Base-by-base conservation (phyloP, 2,113 vertebrate genomes). In the Python bivittatus region DNA sequence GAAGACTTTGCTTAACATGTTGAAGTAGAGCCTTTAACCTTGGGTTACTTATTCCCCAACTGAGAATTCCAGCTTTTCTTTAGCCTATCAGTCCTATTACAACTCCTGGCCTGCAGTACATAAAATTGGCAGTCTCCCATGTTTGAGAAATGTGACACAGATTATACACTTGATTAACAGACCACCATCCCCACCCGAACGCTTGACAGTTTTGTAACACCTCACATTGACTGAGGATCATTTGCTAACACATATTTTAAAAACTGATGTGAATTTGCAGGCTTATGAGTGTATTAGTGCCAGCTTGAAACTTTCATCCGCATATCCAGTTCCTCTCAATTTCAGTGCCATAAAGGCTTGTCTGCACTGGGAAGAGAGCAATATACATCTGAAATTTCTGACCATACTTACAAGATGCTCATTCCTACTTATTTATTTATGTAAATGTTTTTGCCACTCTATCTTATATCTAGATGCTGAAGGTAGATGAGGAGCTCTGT, bases 121-220 rank as follows among this genome's bases (percentile, higher is more conserved):
- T 15, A 88, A 84, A 88, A 83, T 58, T 88, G 86, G 86, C 86
- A 92, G 68, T 12, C 68, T 88, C 7, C 17, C 27, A 29, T 84
- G 42, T 52, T 92, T 92, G n/a, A 58, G 72, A 88, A 88, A 92
- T 53, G 29, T 79, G 33, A 83, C 33, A 72, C 68, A 92, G 68
- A 88, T 92, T 88, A 84, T 83, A 88, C 25, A 88, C 91, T 79
- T 57, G 86, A 83, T 84, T 88, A 88, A 60, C 38, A 88, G 54
- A 60, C 86, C 54, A 84, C 54, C 38, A 33, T 60, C 68, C 52
- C 56, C 68, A 88, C 86, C 54, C 86, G 23, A 48, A 88, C 53
- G 58, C 53, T 44, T 25, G 29, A 54, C 48, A 44, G 86, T 88
- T 88, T 88, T 88, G 86, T 88, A 92, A 92, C 53, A 83, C 86